Base-by-base conservation (phyloP, 2,113 vertebrate genomes). In the Ophiodon elongatus region DNA sequence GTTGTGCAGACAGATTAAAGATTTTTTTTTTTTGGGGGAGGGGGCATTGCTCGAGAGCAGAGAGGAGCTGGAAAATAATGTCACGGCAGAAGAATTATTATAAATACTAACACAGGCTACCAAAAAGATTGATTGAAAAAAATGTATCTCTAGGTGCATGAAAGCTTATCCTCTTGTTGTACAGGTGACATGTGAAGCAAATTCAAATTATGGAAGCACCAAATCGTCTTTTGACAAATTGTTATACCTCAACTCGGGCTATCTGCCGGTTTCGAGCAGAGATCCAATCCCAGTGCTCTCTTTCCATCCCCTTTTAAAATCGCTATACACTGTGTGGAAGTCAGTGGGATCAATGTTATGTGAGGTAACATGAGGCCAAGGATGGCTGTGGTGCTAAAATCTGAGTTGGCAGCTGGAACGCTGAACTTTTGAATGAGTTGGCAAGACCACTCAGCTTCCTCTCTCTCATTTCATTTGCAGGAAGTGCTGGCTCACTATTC, bases 401-500 rank as follows among this genome's bases (percentile, higher is more conserved):
- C 41, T 47, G 8, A 62, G 21, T 6, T 73, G 39, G 39, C 25
- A 15, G 33, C 8, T 0, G n/a, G 31, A 45, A 72, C 35, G 29
- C 52, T 4, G 10, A 31, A 41, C 43, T 43, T 73, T 33, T 6
- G n/a, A 73, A 43, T 35, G 1, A 23, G 23, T 50, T 37, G 50
- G 23, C 13, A 21, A 7, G 33, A 41, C 33, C n/a, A 19, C 59
- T 54, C 37, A 50, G 21, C 37, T 33, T 73, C 15, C 45, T 15
- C 57, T 72, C 31, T 71, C 45, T 41, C 27, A 14, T 31, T 63
- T 23, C 15, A 15, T 76, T 64, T 76, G n/a, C 88, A 99, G 98
- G 98, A 99, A 72, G 98, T 99, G 64, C 92, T 99, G 94, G 97
- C 98, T 85, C 98, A 99, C 94, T 99, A 99, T 73, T 99, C 98